Evolutionary conservation across 2,888 invertebrate species (phyloP).

Genomic region (Chalcosyrphus nemorum): DNA sequence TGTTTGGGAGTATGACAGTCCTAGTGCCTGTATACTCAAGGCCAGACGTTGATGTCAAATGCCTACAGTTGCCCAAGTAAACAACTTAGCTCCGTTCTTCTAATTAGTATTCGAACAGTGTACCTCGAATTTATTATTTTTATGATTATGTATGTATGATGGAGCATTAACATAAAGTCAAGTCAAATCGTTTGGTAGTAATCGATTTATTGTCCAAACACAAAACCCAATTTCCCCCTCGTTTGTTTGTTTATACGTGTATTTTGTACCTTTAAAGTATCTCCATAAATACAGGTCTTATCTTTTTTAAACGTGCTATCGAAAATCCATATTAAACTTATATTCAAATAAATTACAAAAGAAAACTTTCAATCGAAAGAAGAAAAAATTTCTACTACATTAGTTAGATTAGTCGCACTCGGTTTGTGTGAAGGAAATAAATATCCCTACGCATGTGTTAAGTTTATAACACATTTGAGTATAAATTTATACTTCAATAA

Average conservation of each 20-base stretch:
- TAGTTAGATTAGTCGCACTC: not conserved
- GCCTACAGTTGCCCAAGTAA: too few relatives aligned
- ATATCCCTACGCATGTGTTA: constrained; percentile 15
- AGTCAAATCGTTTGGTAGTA: too few relatives aligned
- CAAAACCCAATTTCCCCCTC: not conserved
- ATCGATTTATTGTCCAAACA: not conserved
- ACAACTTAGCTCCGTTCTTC: too few relatives aligned
- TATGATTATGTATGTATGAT: too few relatives aligned
- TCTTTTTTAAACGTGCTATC: not conserved
- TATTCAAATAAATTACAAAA: not conserved
- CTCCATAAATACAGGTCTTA: not conserved
- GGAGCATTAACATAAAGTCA: too few relatives aligned
- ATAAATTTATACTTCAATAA: constrained; percentile 55
- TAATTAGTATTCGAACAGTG: too few relatives aligned
- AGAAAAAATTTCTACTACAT: not conserved
- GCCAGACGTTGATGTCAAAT: too few relatives aligned
- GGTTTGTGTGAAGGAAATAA: not conserved
- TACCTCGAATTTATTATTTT: too few relatives aligned
- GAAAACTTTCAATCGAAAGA: too few relatives aligned
- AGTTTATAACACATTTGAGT: constrained; percentile 43
- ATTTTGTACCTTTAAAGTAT: not conserved
- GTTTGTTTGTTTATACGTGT: not conserved
- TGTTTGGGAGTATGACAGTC: too few relatives aligned
- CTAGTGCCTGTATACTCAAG: too few relatives aligned
- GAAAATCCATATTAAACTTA: not conserved